phyloP scores from a whole-genome alignment of 2,797 vertebrate genomes.

The Xenentodon cancila region DNA sequence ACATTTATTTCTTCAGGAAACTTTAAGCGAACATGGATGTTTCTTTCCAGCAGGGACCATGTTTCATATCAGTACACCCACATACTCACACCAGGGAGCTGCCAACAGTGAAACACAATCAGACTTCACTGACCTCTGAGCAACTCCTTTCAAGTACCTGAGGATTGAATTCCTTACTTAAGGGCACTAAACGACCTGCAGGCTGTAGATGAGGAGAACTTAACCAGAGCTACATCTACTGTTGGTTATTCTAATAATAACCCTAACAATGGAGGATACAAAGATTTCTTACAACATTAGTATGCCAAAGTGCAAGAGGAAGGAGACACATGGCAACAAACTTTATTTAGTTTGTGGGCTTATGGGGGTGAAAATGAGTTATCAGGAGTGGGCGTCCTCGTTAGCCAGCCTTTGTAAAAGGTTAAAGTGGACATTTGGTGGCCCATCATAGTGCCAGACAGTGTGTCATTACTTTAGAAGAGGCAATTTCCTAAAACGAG shows the following conservation, averaged over 20 bases:
- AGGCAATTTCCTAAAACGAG: too few relatives aligned
- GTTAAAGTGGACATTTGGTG: too few relatives aligned
- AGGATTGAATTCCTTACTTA: constrained; percentile 38
- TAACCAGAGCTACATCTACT: constrained; percentile 1
- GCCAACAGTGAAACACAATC: constrained; percentile 29
- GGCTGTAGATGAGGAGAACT: constrained; percentile 14
- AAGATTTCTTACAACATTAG: background rate
- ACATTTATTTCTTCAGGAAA: constrained; percentile 26
- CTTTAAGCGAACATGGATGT: constrained; percentile 5
- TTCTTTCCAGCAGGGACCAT: constrained; percentile 20
- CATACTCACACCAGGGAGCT: constrained; percentile 31
- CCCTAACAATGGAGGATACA: background rate
- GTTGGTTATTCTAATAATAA: constrained; percentile 2
- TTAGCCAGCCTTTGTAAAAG: too few relatives aligned
- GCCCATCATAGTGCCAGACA: too few relatives aligned
- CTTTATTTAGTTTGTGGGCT: too few relatives aligned
- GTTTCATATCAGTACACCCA: constrained; percentile 54
- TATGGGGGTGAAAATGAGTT: too few relatives aligned
- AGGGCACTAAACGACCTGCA: constrained; percentile 23
- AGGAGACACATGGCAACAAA: too few relatives aligned
- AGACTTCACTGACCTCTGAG: constrained; percentile 49
- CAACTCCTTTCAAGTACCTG: constrained; percentile 37
- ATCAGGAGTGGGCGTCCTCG: too few relatives aligned
- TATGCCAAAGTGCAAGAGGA: background rate
- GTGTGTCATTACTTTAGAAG: too few relatives aligned